phyloP scores from a whole-genome alignment of 2,797 vertebrate genomes.

The Enteromius fasciolatus region DNA sequence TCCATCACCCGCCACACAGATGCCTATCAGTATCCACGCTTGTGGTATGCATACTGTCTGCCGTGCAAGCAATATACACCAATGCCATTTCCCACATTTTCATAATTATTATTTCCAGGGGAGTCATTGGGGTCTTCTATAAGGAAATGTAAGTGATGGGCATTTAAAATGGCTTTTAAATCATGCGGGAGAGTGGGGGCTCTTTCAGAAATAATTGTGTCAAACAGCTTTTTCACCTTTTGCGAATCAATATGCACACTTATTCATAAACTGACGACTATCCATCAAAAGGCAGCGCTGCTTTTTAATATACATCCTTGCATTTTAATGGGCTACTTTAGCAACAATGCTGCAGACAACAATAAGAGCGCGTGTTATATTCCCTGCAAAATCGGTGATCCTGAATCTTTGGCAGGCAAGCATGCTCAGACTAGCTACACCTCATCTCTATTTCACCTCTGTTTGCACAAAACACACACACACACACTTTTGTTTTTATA shows the following conservation, averaged over 20 bases:
- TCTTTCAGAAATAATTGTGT: constrained; percentile 85
- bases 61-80: constrained; percentile 72
- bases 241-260: constrained; percentile 83
- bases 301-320: constrained; percentile 85
- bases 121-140: constrained; percentile 76
- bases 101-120: constrained; percentile 83
- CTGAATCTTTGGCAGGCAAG: constrained; percentile 67
- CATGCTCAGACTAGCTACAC: constrained; percentile 58
- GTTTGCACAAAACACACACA: constrained; percentile 30
- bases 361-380: constrained; percentile 75
- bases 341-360: constrained; percentile 79
- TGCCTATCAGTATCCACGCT: constrained; percentile 74
- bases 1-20: constrained; percentile 67
- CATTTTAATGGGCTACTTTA: constrained; percentile 84
- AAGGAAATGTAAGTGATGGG: constrained; percentile 81
- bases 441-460: constrained; percentile 52
- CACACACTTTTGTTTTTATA: constrained; percentile 14
- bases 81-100: constrained; percentile 75
- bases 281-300: constrained; percentile 77
- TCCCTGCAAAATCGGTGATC: constrained; percentile 72
- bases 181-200: constrained; percentile 76
- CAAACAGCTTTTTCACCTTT: constrained; percentile 84
- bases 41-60: constrained; percentile 65
- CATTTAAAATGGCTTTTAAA: constrained; percentile 84
- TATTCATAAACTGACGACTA: constrained; percentile 78